Conservation (phyloP, 2,797 vertebrate genomes). For the Pangasius macronema region DNA sequence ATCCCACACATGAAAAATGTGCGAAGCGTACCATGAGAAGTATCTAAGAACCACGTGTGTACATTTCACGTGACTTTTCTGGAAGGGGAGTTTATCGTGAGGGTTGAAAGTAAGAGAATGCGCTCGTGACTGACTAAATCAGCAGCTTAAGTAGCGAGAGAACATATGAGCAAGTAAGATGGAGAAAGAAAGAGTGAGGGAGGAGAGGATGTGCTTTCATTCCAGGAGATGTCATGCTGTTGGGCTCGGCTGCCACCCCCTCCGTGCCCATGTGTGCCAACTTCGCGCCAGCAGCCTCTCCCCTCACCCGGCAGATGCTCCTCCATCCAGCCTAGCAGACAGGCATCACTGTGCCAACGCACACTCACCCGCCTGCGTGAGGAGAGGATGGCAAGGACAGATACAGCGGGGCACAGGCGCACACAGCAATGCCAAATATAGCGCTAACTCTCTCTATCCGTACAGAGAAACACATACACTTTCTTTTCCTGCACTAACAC, state of each 20-base stretch:
- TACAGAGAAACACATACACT: constrained; percentile 66
- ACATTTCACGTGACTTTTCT: not conserved
- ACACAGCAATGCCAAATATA: constrained; percentile 68
- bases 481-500: constrained; percentile 72
- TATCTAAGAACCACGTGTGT: not conserved
- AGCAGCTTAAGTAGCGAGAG: constrained; percentile 18
- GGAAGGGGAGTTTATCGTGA: not conserved
- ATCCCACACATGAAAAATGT: not conserved
- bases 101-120: not conserved
- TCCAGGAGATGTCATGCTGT: constrained; percentile 98
- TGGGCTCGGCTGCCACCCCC: constrained; percentile 77
- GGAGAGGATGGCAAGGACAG: constrained; percentile 63
- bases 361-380: constrained; percentile 69
- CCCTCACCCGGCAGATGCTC: constrained; percentile 92
- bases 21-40: not conserved
- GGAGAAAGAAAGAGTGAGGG: constrained; percentile 22
- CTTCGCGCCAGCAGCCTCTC: constrained; percentile 78
- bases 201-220: constrained; percentile 74
- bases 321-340: constrained; percentile 85
- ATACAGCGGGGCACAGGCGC: constrained; percentile 66
- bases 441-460: constrained; percentile 43
- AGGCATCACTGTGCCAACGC: constrained; percentile 71
- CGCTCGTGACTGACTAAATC: constrained; percentile 17
- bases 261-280: constrained; percentile 62
- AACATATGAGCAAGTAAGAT: constrained; percentile 19